A percentile compares a stretch with the other conserved stretches of the same genome.
Evolutionary conservation across 2,888 invertebrate species (phyloP).

Genomic region (Agrotis exclamationis): DNA sequence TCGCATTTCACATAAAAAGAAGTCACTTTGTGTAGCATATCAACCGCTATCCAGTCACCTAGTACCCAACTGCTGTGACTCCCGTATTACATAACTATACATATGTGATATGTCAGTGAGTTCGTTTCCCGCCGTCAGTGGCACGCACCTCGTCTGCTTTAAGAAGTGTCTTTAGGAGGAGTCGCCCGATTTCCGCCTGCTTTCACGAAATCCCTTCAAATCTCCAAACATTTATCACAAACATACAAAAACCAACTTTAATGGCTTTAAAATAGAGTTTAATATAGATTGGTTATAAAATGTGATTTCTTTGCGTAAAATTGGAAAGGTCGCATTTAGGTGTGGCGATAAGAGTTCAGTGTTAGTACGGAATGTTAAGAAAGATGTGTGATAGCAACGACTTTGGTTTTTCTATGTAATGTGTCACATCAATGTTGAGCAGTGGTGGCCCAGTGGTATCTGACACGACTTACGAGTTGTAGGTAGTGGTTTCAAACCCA

Average conservation of each 20-base stretch:
- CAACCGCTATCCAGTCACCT: no score
- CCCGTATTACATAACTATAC: no score
- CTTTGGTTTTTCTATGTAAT: not conserved
- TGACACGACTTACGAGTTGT: no score
- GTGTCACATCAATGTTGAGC: not conserved
- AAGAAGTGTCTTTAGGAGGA: slow-evolving; percentile 74
- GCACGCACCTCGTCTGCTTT: slow-evolving; percentile 40
- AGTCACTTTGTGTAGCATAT: no score
- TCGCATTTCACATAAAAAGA: no score
- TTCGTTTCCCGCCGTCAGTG: slow-evolving; percentile 44
- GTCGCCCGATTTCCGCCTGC: slow-evolving; percentile 78
- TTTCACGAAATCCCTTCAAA: slow-evolving; percentile 70
- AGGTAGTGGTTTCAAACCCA: no score
- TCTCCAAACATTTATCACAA: slow-evolving; percentile 43
- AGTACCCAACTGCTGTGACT: no score
- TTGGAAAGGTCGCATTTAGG: slow-evolving; percentile 73
- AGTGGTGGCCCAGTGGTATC: no score
- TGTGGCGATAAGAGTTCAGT: slow-evolving; percentile 73
- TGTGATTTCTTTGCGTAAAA: slow-evolving; percentile 68
- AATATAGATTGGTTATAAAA: slow-evolving; percentile 13
- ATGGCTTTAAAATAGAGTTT: not conserved
- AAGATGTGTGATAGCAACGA: slow-evolving; percentile 8
- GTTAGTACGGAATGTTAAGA: slow-evolving; percentile 32
- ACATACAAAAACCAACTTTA: slow-evolving; percentile 38
- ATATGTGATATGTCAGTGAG: not conserved